phyloP scores from a whole-genome alignment of 2,113 vertebrate species.

The Trematocara macrostoma region DNA sequence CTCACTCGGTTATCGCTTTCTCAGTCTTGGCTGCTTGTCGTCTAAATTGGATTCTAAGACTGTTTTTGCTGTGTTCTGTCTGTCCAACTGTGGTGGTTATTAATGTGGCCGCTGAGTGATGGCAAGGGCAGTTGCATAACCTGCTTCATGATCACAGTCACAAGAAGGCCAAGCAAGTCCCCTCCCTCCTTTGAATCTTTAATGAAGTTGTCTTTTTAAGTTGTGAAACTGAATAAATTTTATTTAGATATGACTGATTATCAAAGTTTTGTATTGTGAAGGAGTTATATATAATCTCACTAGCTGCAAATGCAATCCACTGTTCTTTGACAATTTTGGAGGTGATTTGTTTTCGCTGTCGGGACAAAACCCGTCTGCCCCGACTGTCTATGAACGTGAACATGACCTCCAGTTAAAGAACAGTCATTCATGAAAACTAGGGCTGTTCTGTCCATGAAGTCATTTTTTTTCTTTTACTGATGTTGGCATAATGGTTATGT shows the following conservation, averaged over 20 bases:
- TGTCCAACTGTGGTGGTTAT: conserved; percentile 37
- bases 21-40: conserved; percentile 25
- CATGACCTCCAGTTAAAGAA: background rate
- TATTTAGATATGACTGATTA: background rate
- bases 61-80: background rate
- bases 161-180: background rate
- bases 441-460: background rate
- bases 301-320: background rate
- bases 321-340: background rate
- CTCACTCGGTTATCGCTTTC: background rate
- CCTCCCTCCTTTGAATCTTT: background rate
- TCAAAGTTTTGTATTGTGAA: background rate
- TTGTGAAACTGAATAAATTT: background rate
- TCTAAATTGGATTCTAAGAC: conserved; percentile 36
- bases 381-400: background rate
- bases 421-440: background rate
- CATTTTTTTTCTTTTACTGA: background rate
- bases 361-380: background rate
- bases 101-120: conserved; percentile 31
- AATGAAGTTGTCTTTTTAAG: background rate
- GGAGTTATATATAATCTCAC: background rate
- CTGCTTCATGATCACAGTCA: conserved; percentile 5
- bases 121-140: conserved; percentile 5
- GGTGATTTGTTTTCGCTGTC: background rate
- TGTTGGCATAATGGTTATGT: conserved; percentile 2